Percentiles rank a stretch among this genome's conserved stretches.
Conservation (phyloP, 2,113 vertebrate species). For the Hippopotamus amphibius region DNA sequence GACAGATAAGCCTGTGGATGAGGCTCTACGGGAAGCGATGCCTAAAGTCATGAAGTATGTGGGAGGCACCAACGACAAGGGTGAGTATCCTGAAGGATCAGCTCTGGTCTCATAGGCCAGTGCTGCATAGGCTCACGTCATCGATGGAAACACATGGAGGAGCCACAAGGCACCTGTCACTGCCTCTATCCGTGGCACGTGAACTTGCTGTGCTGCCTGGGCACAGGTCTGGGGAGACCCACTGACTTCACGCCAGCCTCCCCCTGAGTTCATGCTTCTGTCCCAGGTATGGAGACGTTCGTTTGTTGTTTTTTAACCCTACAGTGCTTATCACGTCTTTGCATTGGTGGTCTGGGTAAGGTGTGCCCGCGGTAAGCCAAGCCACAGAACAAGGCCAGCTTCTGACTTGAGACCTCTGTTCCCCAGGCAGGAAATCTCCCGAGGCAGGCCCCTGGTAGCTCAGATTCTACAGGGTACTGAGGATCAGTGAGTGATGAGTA, state of each 20-base stretch:
- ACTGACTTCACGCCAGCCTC: background rate
- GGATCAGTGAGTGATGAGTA: background rate
- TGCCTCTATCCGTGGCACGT: accelerated
- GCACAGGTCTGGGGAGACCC: background rate
- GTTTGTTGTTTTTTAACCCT: background rate
- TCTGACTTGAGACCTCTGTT: background rate
- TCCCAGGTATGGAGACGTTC: background rate
- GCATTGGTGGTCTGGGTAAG: background rate
- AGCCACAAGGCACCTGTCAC: background rate
- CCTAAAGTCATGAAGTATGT: slow-evolving; percentile 94
- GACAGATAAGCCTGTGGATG: slow-evolving; percentile 91
- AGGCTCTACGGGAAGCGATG: slow-evolving; percentile 91
- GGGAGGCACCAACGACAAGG: slow-evolving; percentile 93
- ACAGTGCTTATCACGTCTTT: background rate
- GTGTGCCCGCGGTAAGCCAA: background rate
- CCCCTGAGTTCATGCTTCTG: background rate
- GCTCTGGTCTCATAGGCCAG: background rate
- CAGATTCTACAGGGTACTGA: background rate
- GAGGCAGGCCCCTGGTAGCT: background rate
- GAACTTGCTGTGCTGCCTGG: too few relatives aligned
- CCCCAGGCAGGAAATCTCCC: background rate
- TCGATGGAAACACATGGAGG: background rate
- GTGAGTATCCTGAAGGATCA: slow-evolving; percentile 81
- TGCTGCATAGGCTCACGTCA: background rate
- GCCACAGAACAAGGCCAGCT: background rate